These are phyloP conservation scores for Semnornis frantzii DNA, from an alignment of 2,113 vertebrate species.

Conservation along the genomic window DNA sequence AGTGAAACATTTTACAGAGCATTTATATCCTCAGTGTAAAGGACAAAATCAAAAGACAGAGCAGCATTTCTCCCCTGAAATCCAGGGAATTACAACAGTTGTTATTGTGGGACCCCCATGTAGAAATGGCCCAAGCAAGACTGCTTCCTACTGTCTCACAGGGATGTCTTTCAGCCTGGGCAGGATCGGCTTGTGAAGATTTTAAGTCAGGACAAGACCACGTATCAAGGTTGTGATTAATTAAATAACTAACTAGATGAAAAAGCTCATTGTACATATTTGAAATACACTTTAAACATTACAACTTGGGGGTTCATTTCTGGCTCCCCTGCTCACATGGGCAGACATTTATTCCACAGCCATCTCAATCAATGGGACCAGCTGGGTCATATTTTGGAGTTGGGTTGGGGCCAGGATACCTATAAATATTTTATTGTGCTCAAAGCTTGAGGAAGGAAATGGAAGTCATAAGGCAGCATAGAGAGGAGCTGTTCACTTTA, in stretches of 20 bases:
- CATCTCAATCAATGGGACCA: constrained; percentile 6
- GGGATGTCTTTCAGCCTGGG: not conserved
- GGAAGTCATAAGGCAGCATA: constrained; percentile 42
- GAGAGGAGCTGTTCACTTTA: constrained; percentile 23
- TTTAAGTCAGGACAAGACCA: not conserved
- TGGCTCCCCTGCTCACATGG: not conserved
- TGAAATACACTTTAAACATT: not conserved
- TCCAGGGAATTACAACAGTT: constrained; percentile 14
- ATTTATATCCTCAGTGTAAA: constrained; percentile 3
- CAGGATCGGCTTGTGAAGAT: not conserved
- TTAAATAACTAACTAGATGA: not conserved
- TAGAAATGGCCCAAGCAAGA: not conserved
- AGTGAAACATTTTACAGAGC: not conserved
- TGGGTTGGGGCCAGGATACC: constrained; percentile 15
- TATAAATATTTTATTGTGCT: constrained; percentile 59
- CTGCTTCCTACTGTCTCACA: not conserved
- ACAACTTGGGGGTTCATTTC: not conserved
- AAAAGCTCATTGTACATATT: not conserved
- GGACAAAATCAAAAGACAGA: not conserved
- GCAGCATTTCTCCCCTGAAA: not conserved
- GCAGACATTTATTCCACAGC: not conserved
- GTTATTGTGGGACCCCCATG: not conserved
- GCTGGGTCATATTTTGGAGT: constrained; percentile 32
- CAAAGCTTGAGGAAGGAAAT: constrained; percentile 18
- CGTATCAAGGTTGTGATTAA: not conserved